Base-by-base conservation (phyloP, 2,888 invertebrate genomes). In the Pecten maximus region DNA sequence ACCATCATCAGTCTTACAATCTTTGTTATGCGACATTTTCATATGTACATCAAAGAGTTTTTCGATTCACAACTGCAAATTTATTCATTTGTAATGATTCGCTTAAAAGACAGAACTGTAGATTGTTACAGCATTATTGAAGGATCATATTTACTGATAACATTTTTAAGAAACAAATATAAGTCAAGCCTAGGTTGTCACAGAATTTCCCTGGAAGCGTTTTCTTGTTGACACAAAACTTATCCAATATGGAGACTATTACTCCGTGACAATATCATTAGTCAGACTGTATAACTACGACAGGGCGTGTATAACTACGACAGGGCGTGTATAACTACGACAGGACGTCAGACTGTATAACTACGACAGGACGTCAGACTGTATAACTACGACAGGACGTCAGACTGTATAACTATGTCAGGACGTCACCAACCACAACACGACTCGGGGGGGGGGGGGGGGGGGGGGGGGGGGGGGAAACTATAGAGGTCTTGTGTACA, bases 81-180 rank as follows among this genome's bases (percentile, higher is more conserved):
- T 74, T 74, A 74, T 74, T 74, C 74, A 35, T 8, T 74, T 74
- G 74, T 74, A 35, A 74, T 74, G 12, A 74, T 74, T 15, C 35
- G 8, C 35, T 74, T 28, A 74, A 74, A 74, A 74, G 74, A 74
- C 74, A 74, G 74, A 74, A 74, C 15, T 74, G 74, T 35, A 74
- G 35, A 74, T 74, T 74, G 35, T 74, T 74, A 74, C 35, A 74
- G 28, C 35, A 74, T 74, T 74, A 74, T 74, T 74, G 74, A 74
- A 74, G 28, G 74, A 74, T 74, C 74, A 74, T 35, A 35, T 74
- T 74, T 74, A 35, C 28, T 35, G 74, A 74, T 74, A 74, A 74
- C 74, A 74, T 74, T 74, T 74, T 74, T 74, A 74, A 74, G 35
- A 35, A 74, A 74, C 74, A 74, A 74, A 74, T 16, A 74, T 74